A percentile compares a stretch with the other conserved stretches of the same genome.
These are phyloP conservation scores for Chrosomus eos DNA, from an alignment of 2,797 vertebrate species.

Conservation along the genomic window DNA sequence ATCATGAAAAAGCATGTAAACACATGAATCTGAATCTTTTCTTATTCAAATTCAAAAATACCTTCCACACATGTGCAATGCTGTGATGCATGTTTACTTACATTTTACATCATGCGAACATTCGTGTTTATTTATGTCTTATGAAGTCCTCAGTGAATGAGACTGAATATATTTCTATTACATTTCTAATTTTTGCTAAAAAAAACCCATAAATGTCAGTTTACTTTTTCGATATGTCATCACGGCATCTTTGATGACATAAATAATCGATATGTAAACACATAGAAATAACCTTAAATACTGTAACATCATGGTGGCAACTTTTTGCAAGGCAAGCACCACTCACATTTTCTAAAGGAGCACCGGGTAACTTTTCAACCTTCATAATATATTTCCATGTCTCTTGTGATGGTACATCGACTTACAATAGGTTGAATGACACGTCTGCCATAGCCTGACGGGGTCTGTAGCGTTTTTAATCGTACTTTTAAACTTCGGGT, in stretches of 20 bases:
- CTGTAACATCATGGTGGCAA: not conserved
- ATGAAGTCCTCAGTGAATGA: not conserved
- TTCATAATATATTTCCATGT: too few relatives aligned
- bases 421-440: too few relatives aligned
- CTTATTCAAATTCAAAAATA: not conserved
- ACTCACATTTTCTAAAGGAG: slow-evolving; percentile 6
- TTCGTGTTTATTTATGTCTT: not conserved
- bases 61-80: too few relatives aligned
- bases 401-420: too few relatives aligned
- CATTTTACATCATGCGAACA: not conserved
- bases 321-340: not conserved
- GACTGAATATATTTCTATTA: not conserved
- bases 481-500: too few relatives aligned
- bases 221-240: not conserved
- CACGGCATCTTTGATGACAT: not conserved
- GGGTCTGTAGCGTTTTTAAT: too few relatives aligned
- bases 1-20: not conserved
- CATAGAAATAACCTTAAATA: not conserved
- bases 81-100: not conserved
- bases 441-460: too few relatives aligned
- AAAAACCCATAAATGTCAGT: not conserved
- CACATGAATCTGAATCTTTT: too few relatives aligned
- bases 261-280: not conserved
- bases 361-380: too few relatives aligned
- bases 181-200: not conserved